phyloP scores from a whole-genome alignment of 2,797 vertebrate species.

The Paedocypris micromegethes region DNA sequence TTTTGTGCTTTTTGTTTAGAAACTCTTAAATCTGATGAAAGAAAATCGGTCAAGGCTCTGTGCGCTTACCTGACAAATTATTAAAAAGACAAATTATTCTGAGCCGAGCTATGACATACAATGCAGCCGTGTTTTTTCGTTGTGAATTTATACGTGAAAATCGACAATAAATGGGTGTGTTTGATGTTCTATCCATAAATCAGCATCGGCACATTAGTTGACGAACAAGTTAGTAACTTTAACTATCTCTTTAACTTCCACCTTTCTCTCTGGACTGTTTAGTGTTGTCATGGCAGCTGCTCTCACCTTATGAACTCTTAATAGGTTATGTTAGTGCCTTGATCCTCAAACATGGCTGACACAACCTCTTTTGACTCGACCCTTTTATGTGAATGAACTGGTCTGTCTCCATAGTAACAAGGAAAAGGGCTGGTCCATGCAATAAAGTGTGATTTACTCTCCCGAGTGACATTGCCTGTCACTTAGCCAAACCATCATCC shows the following conservation, averaged over 20 bases:
- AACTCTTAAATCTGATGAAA: too few species aligned
- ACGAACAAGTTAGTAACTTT: too few species aligned
- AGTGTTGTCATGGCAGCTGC: slow-evolving; percentile 14
- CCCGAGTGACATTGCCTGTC: slow-evolving; percentile 30
- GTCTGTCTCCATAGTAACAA: slow-evolving; percentile 33
- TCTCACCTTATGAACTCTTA: slow-evolving; percentile 11
- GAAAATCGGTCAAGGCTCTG: too few species aligned
- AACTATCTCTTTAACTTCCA: too few species aligned
- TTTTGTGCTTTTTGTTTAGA: slow-evolving; percentile 1
- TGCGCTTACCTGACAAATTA: too few species aligned
- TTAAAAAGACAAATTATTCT: too few species aligned
- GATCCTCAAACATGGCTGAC: slow-evolving; percentile 24
- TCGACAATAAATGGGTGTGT: too few species aligned
- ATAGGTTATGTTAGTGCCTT: slow-evolving; percentile 7
- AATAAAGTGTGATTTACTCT: slow-evolving; percentile 34
- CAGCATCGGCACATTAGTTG: too few species aligned
- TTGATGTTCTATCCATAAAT: too few species aligned
- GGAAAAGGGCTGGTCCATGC: slow-evolving; percentile 4
- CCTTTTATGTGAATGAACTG: not conserved
- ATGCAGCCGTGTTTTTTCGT: too few species aligned
- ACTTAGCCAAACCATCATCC: slow-evolving; percentile 17
- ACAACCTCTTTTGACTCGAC: slow-evolving; percentile 22
- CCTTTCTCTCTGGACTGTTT: slow-evolving; percentile 15
- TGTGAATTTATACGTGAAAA: too few species aligned
- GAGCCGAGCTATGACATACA: too few species aligned